These are phyloP conservation scores for Drosophila barbarae DNA, from an alignment of 2,888 invertebrate species.

Conservation along the genomic window DNA sequence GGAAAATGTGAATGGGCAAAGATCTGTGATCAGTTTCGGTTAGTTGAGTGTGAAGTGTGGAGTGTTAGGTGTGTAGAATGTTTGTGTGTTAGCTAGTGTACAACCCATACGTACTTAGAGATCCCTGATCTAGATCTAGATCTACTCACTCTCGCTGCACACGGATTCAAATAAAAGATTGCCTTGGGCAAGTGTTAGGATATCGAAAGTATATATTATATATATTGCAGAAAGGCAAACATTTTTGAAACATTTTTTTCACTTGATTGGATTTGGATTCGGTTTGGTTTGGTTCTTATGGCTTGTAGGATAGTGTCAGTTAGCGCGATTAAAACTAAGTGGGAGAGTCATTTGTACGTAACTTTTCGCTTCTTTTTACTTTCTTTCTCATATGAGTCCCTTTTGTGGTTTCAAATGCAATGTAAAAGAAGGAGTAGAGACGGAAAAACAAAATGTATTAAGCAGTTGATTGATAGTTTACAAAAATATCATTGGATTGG, in stretches of 20 bases:
- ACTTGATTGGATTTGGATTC: slow-evolving; percentile 23
- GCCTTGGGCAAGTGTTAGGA: slow-evolving; percentile 40
- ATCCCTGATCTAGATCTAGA: slow-evolving; percentile 32
- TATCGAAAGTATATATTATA: slow-evolving; percentile 35
- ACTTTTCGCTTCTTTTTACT: slow-evolving; percentile 78
- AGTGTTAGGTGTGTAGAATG: background rate
- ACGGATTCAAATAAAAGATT: slow-evolving; percentile 39
- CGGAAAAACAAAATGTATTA: slow-evolving; percentile 76
- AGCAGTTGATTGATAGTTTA: slow-evolving; percentile 74
- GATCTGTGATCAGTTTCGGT: slow-evolving; percentile 25
- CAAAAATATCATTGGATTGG: slow-evolving; percentile 65
- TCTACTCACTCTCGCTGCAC: slow-evolving; percentile 45
- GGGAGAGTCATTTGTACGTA: slow-evolving; percentile 68
- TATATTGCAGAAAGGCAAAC: slow-evolving; percentile 44
- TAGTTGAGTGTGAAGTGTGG: slow-evolving; percentile 9
- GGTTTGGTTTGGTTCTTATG: slow-evolving; percentile 18
- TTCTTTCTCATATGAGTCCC: slow-evolving; percentile 78
- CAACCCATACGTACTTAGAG: slow-evolving; percentile 48
- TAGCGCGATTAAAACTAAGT: slow-evolving; percentile 61
- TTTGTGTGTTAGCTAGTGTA: slow-evolving; percentile 7
- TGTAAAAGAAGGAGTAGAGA: slow-evolving; percentile 78
- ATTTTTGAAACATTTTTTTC: slow-evolving; percentile 55
- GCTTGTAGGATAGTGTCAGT: slow-evolving; percentile 30
- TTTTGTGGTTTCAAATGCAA: slow-evolving; percentile 75
- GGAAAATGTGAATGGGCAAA: slow-evolving; percentile 26